Base-by-base conservation (phyloP, 2,888 invertebrate species). In the Dryocosmus kuriphilus region DNA sequence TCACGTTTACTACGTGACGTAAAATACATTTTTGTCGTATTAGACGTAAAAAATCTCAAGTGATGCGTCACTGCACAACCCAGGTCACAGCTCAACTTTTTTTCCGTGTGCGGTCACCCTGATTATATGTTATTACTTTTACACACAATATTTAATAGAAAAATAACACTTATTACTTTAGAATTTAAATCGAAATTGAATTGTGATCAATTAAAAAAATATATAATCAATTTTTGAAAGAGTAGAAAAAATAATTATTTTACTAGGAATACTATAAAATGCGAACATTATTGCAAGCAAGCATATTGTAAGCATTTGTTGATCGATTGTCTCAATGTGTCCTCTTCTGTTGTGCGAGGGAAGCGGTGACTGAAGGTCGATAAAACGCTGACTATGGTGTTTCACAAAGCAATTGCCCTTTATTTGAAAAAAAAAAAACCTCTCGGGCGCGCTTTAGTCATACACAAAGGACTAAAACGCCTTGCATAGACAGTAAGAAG, bases 371-470 rank as follows among this genome's bases (percentile, higher is more conserved):
- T 71, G 60, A 27, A 75, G 83, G 82, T 85, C 81, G 85, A 78
- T 83, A 79, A 84, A 85, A 82, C 81, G 84, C 84, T 84, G 84
- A 85, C 80, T 84, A 85, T 82, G 85, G 84, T 83, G 84, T 85
- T 85, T 82, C 81, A 84, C 80, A 83, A 81, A 77, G 63, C 81
- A 71, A 79, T 24, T 32, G 55, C 78, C 80, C 81, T 81, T 78
- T 80, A 19, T 83, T 85, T 84, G 62, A 79, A 80, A 77, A 82
- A 84, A 82, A 84, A 81, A n/a, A n/a, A n/a, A n/a, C n/a, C n/a
- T 80, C 85, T 74, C 74, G 76, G 83, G 85, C 83, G 61, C 80
- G 81, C 81, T 84, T 84, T 83, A 83, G 81, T 30, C 11, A 71
- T 51, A 30, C 32, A 71, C 51, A 84, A 81, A 80, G 81, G 80